phyloP scores from a whole-genome alignment of 2,888 invertebrate genomes.

The Xestia xanthographa region DNA sequence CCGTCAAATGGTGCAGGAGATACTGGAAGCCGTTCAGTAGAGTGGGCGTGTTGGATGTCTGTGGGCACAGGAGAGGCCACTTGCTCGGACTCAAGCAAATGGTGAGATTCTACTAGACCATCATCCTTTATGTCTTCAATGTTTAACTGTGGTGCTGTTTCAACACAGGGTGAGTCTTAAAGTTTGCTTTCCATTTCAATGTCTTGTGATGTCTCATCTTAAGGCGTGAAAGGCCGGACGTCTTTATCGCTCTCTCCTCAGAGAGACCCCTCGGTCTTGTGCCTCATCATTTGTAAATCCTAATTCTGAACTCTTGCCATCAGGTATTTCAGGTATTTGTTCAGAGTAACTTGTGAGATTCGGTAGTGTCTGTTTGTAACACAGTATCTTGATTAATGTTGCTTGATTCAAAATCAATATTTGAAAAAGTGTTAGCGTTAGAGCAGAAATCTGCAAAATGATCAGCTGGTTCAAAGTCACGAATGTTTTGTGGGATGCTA shows the following conservation, averaged over 20 bases:
- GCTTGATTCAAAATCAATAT: constrained; percentile 80
- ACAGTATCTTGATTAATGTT: constrained; percentile 79
- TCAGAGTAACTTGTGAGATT: constrained; percentile 88
- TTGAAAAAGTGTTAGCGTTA: constrained; percentile 77
- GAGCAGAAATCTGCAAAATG: constrained; percentile 80
- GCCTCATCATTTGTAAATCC: constrained; percentile 85
- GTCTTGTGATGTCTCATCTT: constrained; percentile 83
- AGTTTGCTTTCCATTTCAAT: constrained; percentile 82
- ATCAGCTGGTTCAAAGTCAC: constrained; percentile 74
- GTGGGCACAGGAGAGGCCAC: constrained; percentile 58
- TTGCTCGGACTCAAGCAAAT: constrained; percentile 57
- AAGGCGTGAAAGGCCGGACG: constrained; percentile 77
- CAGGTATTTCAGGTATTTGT: constrained; percentile 89
- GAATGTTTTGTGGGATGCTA: constrained; percentile 73
- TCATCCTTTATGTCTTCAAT: constrained; percentile 54
- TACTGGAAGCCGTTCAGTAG: constrained; percentile 61
- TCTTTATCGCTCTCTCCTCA: constrained; percentile 84
- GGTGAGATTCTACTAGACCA: constrained; percentile 54
- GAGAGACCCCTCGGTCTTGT: constrained; percentile 81
- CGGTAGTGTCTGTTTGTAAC: constrained; percentile 86
- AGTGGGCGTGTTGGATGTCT: constrained; percentile 57
- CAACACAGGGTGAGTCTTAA: constrained; percentile 77
- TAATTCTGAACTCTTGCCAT: constrained; percentile 87
- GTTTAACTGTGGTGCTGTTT: constrained; percentile 62
- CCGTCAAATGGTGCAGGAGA: constrained; percentile 62